These are phyloP conservation scores for Bedellia somnulentella DNA, from an alignment of 2,888 invertebrate genomes.

Conservation along the genomic window DNA sequence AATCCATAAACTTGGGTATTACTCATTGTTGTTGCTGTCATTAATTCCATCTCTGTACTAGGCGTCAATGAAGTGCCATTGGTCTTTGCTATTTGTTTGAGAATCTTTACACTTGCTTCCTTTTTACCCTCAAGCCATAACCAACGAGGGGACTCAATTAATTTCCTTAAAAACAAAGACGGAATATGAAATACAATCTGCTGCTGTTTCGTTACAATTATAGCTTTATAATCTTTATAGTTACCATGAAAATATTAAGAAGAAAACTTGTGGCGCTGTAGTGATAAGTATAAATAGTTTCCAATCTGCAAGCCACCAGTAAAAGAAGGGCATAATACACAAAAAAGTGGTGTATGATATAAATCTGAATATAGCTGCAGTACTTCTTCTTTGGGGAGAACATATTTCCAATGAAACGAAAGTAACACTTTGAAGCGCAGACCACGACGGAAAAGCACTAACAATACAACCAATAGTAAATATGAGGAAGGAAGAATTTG, in stretches of 20 bases:
- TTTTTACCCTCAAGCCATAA: constrained; percentile 55
- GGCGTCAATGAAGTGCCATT: constrained; percentile 48
- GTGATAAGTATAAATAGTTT: constrained; percentile 24
- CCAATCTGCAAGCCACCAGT: constrained; percentile 33
- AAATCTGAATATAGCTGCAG: constrained; percentile 20
- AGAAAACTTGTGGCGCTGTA: constrained; percentile 20
- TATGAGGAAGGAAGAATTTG: constrained; percentile 19
- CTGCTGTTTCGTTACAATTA: too few species aligned
- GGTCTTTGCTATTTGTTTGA: constrained; percentile 54
- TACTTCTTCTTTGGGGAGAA: constrained; percentile 21
- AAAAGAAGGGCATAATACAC: constrained; percentile 24
- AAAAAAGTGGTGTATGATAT: constrained; percentile 21
- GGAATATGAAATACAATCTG: too few species aligned
- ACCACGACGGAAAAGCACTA: constrained; percentile 26
- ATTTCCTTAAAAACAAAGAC: constrained; percentile 41
- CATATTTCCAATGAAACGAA: constrained; percentile 33
- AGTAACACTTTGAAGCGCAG: constrained; percentile 22
- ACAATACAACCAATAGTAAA: constrained; percentile 25
- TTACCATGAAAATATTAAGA: constrained; percentile 28
- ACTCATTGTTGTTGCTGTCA: constrained; percentile 14
- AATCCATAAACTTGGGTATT: constrained; percentile 47
- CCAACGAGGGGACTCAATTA: constrained; percentile 69
- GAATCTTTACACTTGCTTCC: constrained; percentile 39
- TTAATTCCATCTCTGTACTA: constrained; percentile 31
- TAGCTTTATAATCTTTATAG: constrained; percentile 4